Percentiles rank a stretch among this genome's conserved stretches.
Conservation (phyloP, 1,140 invertebrate genomes). For the Tetragonula clypearis region DNA sequence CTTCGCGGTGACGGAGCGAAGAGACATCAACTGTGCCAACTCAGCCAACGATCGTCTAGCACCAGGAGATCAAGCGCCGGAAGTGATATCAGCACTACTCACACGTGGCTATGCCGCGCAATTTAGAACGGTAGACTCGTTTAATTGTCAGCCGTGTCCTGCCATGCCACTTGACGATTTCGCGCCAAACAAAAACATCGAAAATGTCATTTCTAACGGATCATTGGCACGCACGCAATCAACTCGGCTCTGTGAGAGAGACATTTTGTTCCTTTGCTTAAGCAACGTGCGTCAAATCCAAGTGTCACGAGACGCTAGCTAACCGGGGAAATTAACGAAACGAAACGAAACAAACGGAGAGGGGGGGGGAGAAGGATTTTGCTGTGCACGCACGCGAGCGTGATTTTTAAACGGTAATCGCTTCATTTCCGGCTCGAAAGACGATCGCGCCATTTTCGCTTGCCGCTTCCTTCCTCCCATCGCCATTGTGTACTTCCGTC, state of each 20-base stretch:
- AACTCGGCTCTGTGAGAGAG: too few relatives aligned
- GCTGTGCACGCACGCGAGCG: neutral
- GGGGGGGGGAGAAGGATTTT: conserved; percentile 2
- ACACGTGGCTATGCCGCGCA: conserved; percentile 55
- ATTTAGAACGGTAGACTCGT: conserved; percentile 34
- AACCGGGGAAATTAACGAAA: conserved; percentile 39
- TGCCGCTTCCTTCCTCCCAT: conserved; percentile 41
- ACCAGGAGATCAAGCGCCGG: conserved; percentile 72
- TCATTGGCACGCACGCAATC: neutral
- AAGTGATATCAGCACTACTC: conserved; percentile 64
- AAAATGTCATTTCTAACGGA: neutral
- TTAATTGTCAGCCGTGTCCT: neutral
- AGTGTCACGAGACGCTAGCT: neutral
- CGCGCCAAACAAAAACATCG: conserved; percentile 21
- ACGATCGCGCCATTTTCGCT: conserved; percentile 49
- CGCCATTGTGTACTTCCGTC: conserved; percentile 55
- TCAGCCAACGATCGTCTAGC: conserved; percentile 66
- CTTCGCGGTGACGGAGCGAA: neutral
- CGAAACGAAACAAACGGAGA: neutral
- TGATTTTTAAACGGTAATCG: conserved; percentile 48
- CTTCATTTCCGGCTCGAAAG: conserved; percentile 62
- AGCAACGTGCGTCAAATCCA: neutral
- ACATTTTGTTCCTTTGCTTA: neutral
- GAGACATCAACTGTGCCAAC: conserved; percentile 67
- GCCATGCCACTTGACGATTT: conserved; percentile 3